Evolutionary conservation across 2,797 vertebrate species (phyloP).

Genomic region (Platyrinchus mystaceus): DNA sequence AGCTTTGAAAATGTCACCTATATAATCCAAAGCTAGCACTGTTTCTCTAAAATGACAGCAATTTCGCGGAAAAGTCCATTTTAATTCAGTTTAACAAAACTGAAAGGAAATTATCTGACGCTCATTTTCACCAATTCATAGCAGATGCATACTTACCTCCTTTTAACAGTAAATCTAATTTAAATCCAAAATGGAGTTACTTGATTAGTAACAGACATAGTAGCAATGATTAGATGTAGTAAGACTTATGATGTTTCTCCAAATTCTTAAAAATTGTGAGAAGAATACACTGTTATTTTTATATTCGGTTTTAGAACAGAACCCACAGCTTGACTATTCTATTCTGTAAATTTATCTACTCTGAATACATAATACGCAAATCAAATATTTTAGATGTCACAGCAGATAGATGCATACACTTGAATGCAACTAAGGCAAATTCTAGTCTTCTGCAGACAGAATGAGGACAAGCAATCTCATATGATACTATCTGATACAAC

Average conservation of each 20-base stretch:
- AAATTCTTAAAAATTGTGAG: not conserved
- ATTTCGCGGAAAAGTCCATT: not conserved
- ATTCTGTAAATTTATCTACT: not conserved
- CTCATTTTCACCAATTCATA: not conserved
- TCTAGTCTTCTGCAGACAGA: conserved; percentile 7
- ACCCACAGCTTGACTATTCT: not conserved
- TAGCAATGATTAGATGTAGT: not conserved
- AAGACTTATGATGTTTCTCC: not conserved
- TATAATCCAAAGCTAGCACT: not conserved
- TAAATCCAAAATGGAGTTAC: not conserved
- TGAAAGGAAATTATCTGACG: not conserved
- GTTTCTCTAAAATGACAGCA: not conserved
- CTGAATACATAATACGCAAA: not conserved
- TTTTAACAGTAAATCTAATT: not conserved
- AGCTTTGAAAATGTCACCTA: not conserved
- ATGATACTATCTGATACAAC: not conserved
- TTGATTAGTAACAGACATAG: not conserved
- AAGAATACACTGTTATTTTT: not conserved
- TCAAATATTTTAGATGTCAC: not conserved
- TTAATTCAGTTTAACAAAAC: not conserved
- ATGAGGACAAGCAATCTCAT: conserved; percentile 22
- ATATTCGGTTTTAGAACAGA: not conserved
- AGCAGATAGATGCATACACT: not conserved
- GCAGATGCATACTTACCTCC: not conserved
- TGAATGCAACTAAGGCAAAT: not conserved